Evolutionary conservation across 2,113 vertebrate species (phyloP).

Genomic region (Spermophilus dauricus): DNA sequence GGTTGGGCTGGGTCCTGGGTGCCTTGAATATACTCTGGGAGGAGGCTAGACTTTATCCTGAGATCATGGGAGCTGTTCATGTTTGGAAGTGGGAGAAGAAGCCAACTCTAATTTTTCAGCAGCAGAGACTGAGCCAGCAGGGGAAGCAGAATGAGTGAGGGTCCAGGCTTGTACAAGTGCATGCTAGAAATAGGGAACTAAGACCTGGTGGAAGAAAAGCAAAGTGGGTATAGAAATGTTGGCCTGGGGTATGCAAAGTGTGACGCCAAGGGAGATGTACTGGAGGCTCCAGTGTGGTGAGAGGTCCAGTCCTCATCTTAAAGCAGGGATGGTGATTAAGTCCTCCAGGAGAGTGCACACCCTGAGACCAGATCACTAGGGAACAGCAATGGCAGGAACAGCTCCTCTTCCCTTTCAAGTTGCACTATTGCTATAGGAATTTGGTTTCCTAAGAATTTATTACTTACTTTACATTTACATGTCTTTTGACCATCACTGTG

Average conservation of each 20-base stretch:
- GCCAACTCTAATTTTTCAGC: not conserved
- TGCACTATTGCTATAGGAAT: not conserved
- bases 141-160: not conserved
- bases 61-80: not conserved
- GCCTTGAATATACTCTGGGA: not conserved
- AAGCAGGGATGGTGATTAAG: not conserved
- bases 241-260: not conserved
- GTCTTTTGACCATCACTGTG: not conserved
- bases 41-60: not conserved
- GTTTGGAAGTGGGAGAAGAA: not conserved
- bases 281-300: not conserved
- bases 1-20: not conserved
- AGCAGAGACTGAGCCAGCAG: not conserved
- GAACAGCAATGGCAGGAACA: not conserved
- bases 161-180: not conserved
- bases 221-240: not conserved
- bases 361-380: not conserved
- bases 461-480: not conserved
- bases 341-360: fast-evolving
- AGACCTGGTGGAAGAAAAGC: not conserved
- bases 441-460: not conserved
- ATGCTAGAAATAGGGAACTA: not conserved
- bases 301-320: not conserved
- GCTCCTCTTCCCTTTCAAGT: not conserved
- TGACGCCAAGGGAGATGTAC: not conserved